A percentile compares a stretch with the other conserved stretches of the same genome.
Evolutionary conservation across 2,797 vertebrate genomes (phyloP).

Genomic region (Siniperca undulata): DNA sequence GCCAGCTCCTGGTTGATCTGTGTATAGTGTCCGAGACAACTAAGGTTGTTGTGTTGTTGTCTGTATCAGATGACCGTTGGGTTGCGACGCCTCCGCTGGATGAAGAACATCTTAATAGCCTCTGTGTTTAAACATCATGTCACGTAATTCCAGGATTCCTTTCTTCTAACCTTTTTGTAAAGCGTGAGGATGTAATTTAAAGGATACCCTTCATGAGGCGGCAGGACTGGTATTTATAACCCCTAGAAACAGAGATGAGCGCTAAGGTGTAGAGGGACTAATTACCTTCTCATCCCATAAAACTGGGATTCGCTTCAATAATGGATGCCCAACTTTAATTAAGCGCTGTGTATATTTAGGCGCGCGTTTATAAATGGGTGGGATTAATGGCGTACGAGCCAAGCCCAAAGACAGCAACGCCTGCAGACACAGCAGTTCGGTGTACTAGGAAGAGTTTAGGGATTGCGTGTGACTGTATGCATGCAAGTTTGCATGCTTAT

Average conservation of each 20-base stretch:
- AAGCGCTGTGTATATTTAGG: conserved; percentile 85
- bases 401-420: conserved; percentile 63
- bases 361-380: conserved; percentile 78
- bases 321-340: conserved; percentile 85
- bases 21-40: conserved; percentile 39
- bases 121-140: conserved; percentile 62
- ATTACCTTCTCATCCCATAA: conserved; percentile 85
- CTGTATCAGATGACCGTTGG: conserved; percentile 49
- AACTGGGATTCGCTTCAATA: conserved; percentile 82
- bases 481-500: conserved; percentile 14
- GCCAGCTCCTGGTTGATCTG: conserved; percentile 41
- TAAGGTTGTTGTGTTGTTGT: conserved; percentile 53
- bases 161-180: conserved; percentile 74
- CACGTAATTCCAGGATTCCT: conserved; percentile 72
- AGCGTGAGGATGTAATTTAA: conserved; percentile 69
- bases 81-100: conserved; percentile 46
- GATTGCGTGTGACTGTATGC: not conserved
- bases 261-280: conserved; percentile 81
- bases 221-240: conserved; percentile 78
- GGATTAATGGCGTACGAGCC: conserved; percentile 75
- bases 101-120: conserved; percentile 48
- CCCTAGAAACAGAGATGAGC: conserved; percentile 71
- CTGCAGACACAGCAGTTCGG: conserved; percentile 62
- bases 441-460: conserved; percentile 21
- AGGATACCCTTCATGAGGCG: conserved; percentile 76